Evolutionary conservation across 2,888 invertebrate species (phyloP), one percentile per base, ranked within the genome.

Genomic region (Diachrysia chrysitis): DNA sequence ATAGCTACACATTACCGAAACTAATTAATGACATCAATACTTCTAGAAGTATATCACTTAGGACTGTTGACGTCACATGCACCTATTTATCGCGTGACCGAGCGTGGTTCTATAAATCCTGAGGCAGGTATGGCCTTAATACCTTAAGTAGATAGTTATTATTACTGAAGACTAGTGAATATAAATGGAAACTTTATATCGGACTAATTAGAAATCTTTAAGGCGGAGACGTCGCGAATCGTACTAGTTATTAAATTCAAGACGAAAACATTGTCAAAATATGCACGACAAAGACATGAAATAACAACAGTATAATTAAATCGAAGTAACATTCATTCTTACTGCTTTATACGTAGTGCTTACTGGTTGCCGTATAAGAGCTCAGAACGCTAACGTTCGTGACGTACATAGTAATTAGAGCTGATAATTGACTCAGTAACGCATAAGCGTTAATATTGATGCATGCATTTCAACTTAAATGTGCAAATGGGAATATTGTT

Each of bases 381-480:
- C 42, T 54, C 60, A 23, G 55, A n/a, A 21, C 37, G 19, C n/a
- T 65, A 10, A 58, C 57, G 58, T 58, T 58, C 58, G 68, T 71
- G 68, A 66, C 64, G 37, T 42, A 77, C 73, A 64, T 73, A 57
- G 9, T 53, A 63, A 74, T 63, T 66, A 72, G n/a, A n/a, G 63
- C 59, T 35, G 58, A 61, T 67, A 72, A 77, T 77, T 72, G 67
- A 32, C 64, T 37, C 42, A 54, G 58, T 64, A 58, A 72, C 55
- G 17, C 58, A 12, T 70, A 37, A 37, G 48, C 53, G 17, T 63
- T 51, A 23, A 61, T 73, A 62, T 48, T 59, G 63, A 76, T 75
- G 64, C 63, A 61, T 66, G 66, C 63, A 10, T 57, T 72, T 53
- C 63, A 21, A 56, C 19, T 32, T 17, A 64, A 17, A 61, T 64